Conservation (phyloP, 2,888 invertebrate species). For the Mythimna ferrago region DNA sequence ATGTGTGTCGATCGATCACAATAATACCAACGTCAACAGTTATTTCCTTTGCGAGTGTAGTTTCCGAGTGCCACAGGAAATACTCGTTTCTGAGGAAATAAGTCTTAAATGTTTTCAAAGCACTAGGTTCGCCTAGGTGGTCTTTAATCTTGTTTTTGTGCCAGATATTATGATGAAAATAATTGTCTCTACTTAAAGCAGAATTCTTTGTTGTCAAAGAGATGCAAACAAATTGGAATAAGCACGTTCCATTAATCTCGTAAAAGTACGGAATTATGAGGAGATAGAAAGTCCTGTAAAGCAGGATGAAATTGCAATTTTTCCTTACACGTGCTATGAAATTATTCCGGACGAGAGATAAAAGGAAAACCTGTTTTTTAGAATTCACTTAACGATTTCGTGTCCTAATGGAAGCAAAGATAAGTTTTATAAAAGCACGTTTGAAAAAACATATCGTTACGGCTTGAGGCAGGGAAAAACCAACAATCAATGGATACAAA, state of each 20-base stretch:
- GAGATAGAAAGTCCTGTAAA: neutral
- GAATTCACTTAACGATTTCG: slow-evolving; percentile 7
- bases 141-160: neutral
- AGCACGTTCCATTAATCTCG: neutral
- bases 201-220: neutral
- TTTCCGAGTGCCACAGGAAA: slow-evolving; percentile 5
- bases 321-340: neutral
- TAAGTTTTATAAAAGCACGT: neutral
- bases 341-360: neutral
- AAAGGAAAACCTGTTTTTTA: neutral
- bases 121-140: neutral
- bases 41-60: slow-evolving; percentile 22
- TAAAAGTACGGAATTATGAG: slow-evolving; percentile 6
- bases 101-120: slow-evolving; percentile 5
- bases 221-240: neutral
- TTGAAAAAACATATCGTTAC: neutral
- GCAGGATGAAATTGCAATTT: slow-evolving; percentile 12
- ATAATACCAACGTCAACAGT: slow-evolving; percentile 24
- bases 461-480: neutral
- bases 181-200: neutral
- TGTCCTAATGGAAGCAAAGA: neutral
- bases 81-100: slow-evolving; percentile 12
- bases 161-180: neutral
- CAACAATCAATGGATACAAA: neutral
- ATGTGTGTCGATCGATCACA: slow-evolving; percentile 3